Conservation (phyloP, 2,797 vertebrate species). For the Channallabes apus region DNA sequence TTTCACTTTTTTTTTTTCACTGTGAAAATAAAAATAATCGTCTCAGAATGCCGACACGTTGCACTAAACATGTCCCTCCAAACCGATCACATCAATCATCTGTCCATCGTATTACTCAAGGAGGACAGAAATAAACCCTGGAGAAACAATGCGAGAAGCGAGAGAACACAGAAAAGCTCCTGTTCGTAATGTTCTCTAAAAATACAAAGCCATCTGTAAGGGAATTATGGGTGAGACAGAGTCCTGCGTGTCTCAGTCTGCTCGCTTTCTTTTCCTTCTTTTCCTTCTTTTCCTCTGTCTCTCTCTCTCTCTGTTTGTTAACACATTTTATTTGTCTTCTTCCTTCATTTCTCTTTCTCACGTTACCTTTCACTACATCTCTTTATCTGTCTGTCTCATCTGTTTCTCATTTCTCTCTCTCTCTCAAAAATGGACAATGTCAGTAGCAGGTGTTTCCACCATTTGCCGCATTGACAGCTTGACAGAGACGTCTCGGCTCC, state of each 20-base stretch:
- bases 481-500: too few relatives aligned
- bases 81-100: background rate
- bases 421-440: too few relatives aligned
- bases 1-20: too few relatives aligned
- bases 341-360: background rate
- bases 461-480: too few relatives aligned
- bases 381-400: background rate
- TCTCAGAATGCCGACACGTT: too few relatives aligned
- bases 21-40: too few relatives aligned
- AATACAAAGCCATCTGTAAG: background rate
- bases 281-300: background rate
- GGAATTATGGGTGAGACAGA: background rate
- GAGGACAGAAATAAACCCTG: background rate
- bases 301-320: background rate
- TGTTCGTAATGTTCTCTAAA: background rate
- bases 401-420: background rate
- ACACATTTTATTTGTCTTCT: background rate
- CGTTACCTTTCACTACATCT: background rate
- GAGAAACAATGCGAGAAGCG: background rate
- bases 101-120: background rate
- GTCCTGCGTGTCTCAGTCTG: background rate
- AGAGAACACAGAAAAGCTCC: background rate
- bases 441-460: too few relatives aligned
- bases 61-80: background rate
- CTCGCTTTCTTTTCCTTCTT: too few relatives aligned